phyloP scores from a whole-genome alignment of 2,113 vertebrate genomes.

The Pedionomus torquatus region DNA sequence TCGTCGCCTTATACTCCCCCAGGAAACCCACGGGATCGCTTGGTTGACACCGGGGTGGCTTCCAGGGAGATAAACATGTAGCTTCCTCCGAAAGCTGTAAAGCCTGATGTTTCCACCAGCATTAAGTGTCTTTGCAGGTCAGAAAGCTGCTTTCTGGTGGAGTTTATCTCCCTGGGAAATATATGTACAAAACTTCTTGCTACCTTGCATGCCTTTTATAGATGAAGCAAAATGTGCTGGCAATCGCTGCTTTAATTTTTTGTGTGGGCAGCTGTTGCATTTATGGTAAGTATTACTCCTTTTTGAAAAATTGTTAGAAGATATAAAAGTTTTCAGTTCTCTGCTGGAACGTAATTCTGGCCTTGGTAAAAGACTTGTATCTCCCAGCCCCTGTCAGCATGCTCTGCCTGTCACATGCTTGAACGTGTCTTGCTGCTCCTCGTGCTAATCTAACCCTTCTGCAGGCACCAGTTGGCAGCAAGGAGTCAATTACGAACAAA shows the following conservation, averaged over 20 bases:
- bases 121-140: not conserved
- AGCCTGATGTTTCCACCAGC: not conserved
- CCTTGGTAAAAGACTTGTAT: not conserved
- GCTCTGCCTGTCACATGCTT: not conserved
- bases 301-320: constrained; percentile 3
- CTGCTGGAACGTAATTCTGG: not conserved
- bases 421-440: not conserved
- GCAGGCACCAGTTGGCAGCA: not conserved
- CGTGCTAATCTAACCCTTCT: not conserved
- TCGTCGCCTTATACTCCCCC: not conserved
- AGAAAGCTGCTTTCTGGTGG: not conserved
- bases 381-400: not conserved
- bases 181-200: not conserved
- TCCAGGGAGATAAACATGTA: not conserved
- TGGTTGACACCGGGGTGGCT: not conserved
- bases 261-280: constrained; percentile 11
- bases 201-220: not conserved
- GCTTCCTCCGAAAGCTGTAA: not conserved
- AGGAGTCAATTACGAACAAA: not conserved
- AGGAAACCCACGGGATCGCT: constrained; percentile 16
- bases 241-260: constrained; percentile 47
- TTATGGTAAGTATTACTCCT: not conserved
- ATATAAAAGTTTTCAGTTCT: constrained; percentile 11
- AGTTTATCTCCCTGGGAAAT: constrained; percentile 16
- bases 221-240: not conserved